phyloP scores from a whole-genome alignment of 2,797 vertebrate genomes.

The Zenarchopterus dispar region DNA sequence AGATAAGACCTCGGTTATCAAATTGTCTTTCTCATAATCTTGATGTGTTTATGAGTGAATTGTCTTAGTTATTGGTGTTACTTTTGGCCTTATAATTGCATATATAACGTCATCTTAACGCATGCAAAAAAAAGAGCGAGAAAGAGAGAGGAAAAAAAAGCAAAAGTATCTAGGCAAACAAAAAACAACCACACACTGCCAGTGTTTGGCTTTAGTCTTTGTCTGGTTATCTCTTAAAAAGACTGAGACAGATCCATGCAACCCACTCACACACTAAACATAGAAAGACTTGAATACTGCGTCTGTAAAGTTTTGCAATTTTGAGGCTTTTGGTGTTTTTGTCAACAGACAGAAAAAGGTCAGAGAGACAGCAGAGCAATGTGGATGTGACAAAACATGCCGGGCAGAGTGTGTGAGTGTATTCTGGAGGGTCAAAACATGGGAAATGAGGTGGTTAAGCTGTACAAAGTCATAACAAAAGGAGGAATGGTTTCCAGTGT shows the following conservation, averaged over 20 bases:
- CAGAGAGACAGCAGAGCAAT: constrained; percentile 38
- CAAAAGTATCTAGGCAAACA: constrained; percentile 24
- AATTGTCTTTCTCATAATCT: background rate
- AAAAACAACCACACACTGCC: constrained; percentile 46
- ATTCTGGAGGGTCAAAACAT: constrained; percentile 52
- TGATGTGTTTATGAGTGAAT: background rate
- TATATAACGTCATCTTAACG: no score
- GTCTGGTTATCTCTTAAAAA: constrained; percentile 36
- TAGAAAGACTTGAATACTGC: constrained; percentile 43
- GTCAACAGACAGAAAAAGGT: constrained; percentile 58
- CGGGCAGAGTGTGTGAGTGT: constrained; percentile 43
- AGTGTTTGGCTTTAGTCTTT: constrained; percentile 49
- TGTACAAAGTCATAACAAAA: constrained; percentile 75
- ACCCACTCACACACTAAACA: constrained; percentile 66
- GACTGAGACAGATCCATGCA: constrained; percentile 32
- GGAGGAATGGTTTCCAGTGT: constrained; percentile 75
- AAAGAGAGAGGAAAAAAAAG: constrained; percentile 11
- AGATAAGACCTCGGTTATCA: background rate
- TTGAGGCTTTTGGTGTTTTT: constrained; percentile 65
- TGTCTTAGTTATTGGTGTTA: background rate
- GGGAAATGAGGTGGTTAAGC: constrained; percentile 66
- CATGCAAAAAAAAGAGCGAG: background rate
- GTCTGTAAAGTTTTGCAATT: constrained; percentile 61
- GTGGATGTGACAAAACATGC: constrained; percentile 60
- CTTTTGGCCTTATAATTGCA: background rate